phyloP scores from a whole-genome alignment of 1,140 invertebrate genomes.

The Pomacea maculata region DNA sequence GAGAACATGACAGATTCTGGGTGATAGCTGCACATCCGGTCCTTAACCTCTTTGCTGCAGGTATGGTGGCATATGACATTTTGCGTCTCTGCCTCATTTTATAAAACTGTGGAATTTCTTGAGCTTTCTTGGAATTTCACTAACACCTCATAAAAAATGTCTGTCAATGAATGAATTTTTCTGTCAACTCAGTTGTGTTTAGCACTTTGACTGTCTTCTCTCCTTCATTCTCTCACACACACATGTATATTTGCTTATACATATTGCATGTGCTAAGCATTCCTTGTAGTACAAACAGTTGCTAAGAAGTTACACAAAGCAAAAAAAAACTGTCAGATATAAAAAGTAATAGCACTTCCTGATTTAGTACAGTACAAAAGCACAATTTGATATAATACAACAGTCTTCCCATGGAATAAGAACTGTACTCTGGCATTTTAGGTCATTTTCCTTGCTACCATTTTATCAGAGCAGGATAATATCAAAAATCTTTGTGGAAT shows the following conservation, averaged over 20 bases:
- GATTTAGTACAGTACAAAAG: too few relatives aligned
- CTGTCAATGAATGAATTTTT: too few relatives aligned
- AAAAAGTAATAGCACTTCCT: not conserved
- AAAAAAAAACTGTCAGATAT: not conserved
- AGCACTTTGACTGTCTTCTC: too few relatives aligned
- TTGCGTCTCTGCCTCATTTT: not conserved
- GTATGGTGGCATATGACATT: slow-evolving; percentile 56
- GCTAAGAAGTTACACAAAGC: not conserved
- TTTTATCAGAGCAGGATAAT: not conserved
- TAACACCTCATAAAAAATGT: too few relatives aligned
- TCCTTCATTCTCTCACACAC: not conserved
- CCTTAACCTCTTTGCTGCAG: slow-evolving; percentile 75
- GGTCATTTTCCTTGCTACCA: too few relatives aligned
- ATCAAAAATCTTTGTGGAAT: not conserved
- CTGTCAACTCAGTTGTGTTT: too few relatives aligned
- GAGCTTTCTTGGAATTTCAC: not conserved
- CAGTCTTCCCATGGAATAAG: too few relatives aligned
- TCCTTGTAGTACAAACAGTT: too few relatives aligned
- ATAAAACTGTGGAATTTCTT: not conserved
- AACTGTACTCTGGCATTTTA: too few relatives aligned
- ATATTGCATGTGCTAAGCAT: not conserved
- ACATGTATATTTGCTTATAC: not conserved
- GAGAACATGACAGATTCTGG: slow-evolving; percentile 98
- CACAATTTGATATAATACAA: too few relatives aligned
- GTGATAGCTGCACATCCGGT: slow-evolving; percentile 87